Base-by-base conservation (phyloP, 1,140 invertebrate genomes). In the Pseudomyrmex gracilis region DNA sequence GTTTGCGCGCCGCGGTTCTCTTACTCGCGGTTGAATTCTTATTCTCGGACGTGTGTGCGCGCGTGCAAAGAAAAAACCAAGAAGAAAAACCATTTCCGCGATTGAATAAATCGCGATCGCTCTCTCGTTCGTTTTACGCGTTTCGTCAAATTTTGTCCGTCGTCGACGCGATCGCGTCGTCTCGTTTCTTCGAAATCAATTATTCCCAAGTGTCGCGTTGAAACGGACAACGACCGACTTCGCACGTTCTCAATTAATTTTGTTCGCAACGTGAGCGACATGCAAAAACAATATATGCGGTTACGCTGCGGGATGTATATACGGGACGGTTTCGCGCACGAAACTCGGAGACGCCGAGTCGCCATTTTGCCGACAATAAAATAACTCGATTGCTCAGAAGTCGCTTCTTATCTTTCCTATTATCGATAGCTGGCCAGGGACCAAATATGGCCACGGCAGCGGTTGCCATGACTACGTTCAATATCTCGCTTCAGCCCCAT, bases 381-480 rank as follows among this genome's bases (percentile, higher is more conserved):
- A 82, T 83, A 88, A 90, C 74, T 64, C 76, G 67, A 66, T 76
- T 88, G 45, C 67, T 47, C 74, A 34, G 73, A 87, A 86, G 84
- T 74, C 86, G 78, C 83, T 87, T 90, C 92, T 94, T 94, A 94
- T 94, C 94, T 94, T 92, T 93, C 90, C 92, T 94, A 94, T 94
- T 94, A 94, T 94, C 93, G 93, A 94, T 94, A 94, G 93, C 91
- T 93, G 93, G 93, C 92, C 73, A 63, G 67, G 90, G 91, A 93
- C 92, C 93, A 94, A 34, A 93, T 92, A 93, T 93, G 93, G 92
- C 90, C 84, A 87, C 90, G 85, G 74, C 53, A 77, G 66, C 82
- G 77, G 92, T 93, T 89, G 68, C 91, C 90, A 93, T 92, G 90
- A 85, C 87, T 84, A 92, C 92, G 80, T 84, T 55, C 86, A 82